phyloP scores from a whole-genome alignment of 37 sponge, comb jelly and placozoan species.

The Bolinopsis microptera region DNA sequence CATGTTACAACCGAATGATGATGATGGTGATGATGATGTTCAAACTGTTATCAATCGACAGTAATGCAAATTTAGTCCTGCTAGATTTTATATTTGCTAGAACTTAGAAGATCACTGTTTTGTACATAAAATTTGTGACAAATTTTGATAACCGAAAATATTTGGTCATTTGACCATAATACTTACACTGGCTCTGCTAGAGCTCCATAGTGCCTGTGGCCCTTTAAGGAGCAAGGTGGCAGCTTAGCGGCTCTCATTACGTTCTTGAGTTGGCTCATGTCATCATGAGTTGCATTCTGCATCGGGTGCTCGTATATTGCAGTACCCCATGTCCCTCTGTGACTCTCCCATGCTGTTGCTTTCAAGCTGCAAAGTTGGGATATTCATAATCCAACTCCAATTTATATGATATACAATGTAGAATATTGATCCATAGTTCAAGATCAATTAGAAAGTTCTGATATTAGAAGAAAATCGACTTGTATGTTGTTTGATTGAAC shows the following conservation, averaged over 20 bases:
- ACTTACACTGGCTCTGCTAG: conserved; percentile 59
- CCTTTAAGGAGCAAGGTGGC: conserved; percentile 43
- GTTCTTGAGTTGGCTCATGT: neutral
- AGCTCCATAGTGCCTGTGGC: conserved; percentile 43
- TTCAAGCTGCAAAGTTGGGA: neutral
- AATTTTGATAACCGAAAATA: too few species aligned
- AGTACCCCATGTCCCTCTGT: conserved; percentile 63
- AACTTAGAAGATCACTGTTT: too few species aligned
- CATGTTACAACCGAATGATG: neutral
- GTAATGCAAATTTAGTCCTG: too few species aligned
- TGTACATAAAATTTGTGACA: too few species aligned
- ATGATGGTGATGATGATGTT: neutral
- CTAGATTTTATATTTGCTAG: too few species aligned
- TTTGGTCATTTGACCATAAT: too few species aligned
- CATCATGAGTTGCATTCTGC: neutral
- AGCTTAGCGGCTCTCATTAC: neutral
- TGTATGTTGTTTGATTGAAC: too few species aligned
- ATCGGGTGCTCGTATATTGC: conserved; percentile 45
- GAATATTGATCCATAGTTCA: too few species aligned
- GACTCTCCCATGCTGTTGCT: conserved; percentile 19
- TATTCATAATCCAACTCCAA: neutral
- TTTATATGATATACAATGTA: too few species aligned
- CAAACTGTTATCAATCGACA: neutral
- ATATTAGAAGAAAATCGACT: too few species aligned
- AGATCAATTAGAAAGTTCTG: too few species aligned